Evolutionary conservation across 2,113 vertebrate genomes (phyloP), one percentile per base, ranked within the genome.

Genomic region (Takifugu bimaculatus): DNA sequence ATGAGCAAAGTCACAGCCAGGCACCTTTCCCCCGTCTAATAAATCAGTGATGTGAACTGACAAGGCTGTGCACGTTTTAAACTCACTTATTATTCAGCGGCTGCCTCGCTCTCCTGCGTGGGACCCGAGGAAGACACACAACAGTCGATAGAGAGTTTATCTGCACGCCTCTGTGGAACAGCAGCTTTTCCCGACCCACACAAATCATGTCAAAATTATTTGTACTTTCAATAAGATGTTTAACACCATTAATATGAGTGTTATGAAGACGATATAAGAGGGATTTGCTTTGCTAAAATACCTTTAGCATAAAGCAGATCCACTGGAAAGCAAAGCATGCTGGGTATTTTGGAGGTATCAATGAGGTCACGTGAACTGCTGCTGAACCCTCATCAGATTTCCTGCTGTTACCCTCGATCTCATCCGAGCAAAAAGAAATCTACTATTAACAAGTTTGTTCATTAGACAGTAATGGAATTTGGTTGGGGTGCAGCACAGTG

Each of bases 371-470:
- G 66, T 28, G 50, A 77, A 82, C 82, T 84, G 65, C 63, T 69
- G 82, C 77, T 84, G 77, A 82, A 75, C 59, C 65, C 67, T 54
- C 56, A 47, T 57, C 62, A 42, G 75, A 60, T 74, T 77, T 32
- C 62, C 65, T 63, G 39, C 61, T 70, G 72, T 79, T 69, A 64
- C 58, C 47, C 68, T 48, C 47, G 68, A 71, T 75, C 58, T 57
- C 32, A 58, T 79, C 63, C 28, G 0, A 59, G 57, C 48, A 65
- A 44, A 44, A 44, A 44, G 9, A 44, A 11, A 9, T 44, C 43
- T 10, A 1, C 29, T 32, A 32, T 32, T 6, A 32, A 32, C 29
- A 32, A 32, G 2, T 32, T 4, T 32, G 29, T 3, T 32, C 1
- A 32, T 32, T 4, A 6, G 29, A 32, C 4, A 32, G 29, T 6